Evolutionary conservation across 2,888 invertebrate species (phyloP).

Genomic region (Amorpha juglandis): DNA sequence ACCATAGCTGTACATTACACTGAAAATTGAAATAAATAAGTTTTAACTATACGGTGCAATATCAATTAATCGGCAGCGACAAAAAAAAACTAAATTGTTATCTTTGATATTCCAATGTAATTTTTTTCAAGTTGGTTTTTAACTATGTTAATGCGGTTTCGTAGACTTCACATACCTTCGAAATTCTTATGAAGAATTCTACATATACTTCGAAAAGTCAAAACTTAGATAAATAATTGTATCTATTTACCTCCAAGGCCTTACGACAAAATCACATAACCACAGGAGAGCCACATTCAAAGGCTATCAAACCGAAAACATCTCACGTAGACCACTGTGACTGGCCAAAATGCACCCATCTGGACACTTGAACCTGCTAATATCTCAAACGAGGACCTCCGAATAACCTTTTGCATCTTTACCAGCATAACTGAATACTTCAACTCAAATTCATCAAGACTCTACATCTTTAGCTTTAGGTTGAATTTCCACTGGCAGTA

Average conservation of each 20-base stretch:
- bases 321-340: constrained; percentile 63
- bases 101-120: too few species aligned
- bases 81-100: too few species aligned
- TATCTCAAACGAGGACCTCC: constrained; percentile 78
- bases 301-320: constrained; percentile 75
- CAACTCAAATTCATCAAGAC: neutral
- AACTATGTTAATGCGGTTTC: too few species aligned
- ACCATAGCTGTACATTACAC: too few species aligned
- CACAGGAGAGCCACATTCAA: constrained; percentile 48
- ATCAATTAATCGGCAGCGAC: too few species aligned
- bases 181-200: too few species aligned
- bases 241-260: neutral
- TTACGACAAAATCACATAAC: constrained; percentile 20
- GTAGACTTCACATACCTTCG: too few species aligned
- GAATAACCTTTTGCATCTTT: constrained; percentile 65
- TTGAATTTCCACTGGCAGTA: constrained; percentile 35
- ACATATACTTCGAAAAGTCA: too few species aligned
- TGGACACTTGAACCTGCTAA: constrained; percentile 70
- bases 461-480: constrained; percentile 33
- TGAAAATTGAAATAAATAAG: too few species aligned
- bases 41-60: too few species aligned
- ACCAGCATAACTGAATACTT: constrained; percentile 44
- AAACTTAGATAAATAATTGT: too few species aligned
- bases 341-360: constrained; percentile 68
- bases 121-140: too few species aligned